phyloP scores from a whole-genome alignment of 2,113 vertebrate species.

The Otis tarda region DNA sequence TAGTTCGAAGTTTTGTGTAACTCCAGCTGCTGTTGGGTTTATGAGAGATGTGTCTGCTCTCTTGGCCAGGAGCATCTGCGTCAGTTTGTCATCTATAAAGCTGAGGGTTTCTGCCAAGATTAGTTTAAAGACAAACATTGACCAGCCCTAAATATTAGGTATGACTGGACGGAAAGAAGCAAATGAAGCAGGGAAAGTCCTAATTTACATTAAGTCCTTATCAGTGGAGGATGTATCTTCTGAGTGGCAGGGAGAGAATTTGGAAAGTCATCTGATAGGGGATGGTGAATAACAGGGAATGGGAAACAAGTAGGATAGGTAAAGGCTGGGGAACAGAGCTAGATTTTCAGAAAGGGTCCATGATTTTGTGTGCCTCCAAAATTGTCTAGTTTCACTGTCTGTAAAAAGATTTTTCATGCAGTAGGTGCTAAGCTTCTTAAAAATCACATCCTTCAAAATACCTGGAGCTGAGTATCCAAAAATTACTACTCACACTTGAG shows the following conservation, averaged over 20 bases:
- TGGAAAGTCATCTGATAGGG: background rate
- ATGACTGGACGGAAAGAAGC: background rate
- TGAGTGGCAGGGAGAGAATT: background rate
- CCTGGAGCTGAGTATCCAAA: background rate
- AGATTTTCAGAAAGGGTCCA: background rate
- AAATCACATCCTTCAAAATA: background rate
- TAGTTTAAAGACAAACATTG: background rate
- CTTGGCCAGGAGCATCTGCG: background rate
- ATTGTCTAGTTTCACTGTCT: background rate
- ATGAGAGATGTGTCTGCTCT: background rate
- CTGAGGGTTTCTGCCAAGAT: background rate
- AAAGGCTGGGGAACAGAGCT: background rate
- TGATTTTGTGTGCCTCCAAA: background rate
- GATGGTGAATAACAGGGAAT: background rate
- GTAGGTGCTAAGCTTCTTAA: background rate
- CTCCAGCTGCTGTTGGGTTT: background rate
- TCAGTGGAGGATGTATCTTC: background rate
- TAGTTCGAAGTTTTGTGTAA: background rate
- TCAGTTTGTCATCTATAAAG: background rate
- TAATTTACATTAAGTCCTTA: background rate
- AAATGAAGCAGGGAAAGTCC: background rate
- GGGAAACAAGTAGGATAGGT: background rate
- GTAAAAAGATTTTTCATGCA: background rate
- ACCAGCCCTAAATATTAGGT: background rate
- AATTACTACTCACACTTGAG: background rate